Percentiles rank a stretch among this genome's conserved stretches.
Evolutionary conservation across 2,888 invertebrate genomes (phyloP).

Genomic region (Harpalus rubripes): DNA sequence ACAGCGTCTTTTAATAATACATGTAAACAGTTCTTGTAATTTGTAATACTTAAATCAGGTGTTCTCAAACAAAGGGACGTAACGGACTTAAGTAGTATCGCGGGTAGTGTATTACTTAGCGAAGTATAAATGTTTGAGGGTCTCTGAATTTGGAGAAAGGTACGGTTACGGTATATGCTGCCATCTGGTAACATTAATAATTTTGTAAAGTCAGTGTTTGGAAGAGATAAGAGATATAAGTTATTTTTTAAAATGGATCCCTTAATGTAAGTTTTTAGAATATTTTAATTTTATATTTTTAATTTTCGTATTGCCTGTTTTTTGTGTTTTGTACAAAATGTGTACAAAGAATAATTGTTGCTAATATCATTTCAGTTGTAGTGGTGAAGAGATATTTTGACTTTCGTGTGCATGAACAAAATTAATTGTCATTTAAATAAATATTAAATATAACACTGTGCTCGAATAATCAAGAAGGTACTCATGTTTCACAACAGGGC

Average conservation of each 20-base stretch:
- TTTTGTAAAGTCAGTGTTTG: not conserved
- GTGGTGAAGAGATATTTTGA: constrained; percentile 9
- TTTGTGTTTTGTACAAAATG: not conserved
- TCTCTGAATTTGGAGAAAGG: not conserved
- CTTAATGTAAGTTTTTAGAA: not conserved
- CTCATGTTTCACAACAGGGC: constrained; percentile 66
- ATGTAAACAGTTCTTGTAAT: not conserved
- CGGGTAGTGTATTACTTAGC: no score
- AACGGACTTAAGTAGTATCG: not conserved
- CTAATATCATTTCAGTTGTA: constrained; percentile 39
- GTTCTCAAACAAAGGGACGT: constrained; percentile 12
- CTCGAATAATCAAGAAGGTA: constrained; percentile 53
- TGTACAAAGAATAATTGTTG: not conserved
- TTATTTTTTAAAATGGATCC: not conserved
- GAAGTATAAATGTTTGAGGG: not conserved
- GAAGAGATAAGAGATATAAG: not conserved
- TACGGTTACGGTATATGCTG: not conserved
- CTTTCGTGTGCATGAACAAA: constrained; percentile 22
- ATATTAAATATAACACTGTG: constrained; percentile 18
- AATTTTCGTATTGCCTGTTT: not conserved
- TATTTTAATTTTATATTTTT: not conserved
- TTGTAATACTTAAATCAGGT: not conserved
- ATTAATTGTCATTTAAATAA: constrained; percentile 52
- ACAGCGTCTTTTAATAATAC: constrained; percentile 57
- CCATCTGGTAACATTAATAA: constrained; percentile 6